Evolutionary conservation across 2,113 vertebrate species (phyloP).

Genomic region (Chionomys nivalis): DNA sequence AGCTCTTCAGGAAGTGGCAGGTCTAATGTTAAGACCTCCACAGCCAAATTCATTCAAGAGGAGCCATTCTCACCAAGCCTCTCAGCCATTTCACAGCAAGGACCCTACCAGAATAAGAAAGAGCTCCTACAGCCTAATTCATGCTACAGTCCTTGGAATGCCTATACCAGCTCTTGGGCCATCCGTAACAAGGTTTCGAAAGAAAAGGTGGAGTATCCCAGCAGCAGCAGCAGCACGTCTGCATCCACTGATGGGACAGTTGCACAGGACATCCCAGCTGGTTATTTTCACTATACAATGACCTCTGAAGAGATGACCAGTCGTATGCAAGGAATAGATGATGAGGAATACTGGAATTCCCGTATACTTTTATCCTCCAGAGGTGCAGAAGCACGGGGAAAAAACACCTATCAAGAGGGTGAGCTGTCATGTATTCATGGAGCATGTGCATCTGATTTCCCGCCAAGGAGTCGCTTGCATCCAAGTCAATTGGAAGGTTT

Average conservation of each 20-base stretch:
- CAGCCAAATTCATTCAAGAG: constrained; percentile 63
- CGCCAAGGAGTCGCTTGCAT: neutral
- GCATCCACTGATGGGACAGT: neutral
- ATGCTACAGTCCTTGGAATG: constrained; percentile 18
- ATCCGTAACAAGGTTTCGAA: neutral
- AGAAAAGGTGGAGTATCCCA: neutral
- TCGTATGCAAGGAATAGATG: neutral
- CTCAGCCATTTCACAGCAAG: neutral
- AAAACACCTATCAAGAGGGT: neutral
- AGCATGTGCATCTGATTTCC: neutral
- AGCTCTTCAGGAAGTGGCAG: constrained; percentile 70
- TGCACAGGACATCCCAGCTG: neutral
- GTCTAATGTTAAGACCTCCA: constrained; percentile 66
- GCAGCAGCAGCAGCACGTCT: neutral
- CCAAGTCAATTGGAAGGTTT: constrained; percentile 80
- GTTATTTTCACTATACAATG: neutral
- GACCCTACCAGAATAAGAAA: neutral
- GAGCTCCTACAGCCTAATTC: neutral
- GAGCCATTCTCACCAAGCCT: neutral
- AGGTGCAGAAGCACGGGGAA: neutral
- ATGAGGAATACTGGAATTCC: neutral
- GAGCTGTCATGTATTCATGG: too few species aligned
- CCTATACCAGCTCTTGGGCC: constrained; percentile 1
- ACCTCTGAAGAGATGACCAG: neutral
- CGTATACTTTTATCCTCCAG: neutral